Evolutionary conservation across 1,140 invertebrate genomes (phyloP).

Genomic region (Asobara japonica): DNA sequence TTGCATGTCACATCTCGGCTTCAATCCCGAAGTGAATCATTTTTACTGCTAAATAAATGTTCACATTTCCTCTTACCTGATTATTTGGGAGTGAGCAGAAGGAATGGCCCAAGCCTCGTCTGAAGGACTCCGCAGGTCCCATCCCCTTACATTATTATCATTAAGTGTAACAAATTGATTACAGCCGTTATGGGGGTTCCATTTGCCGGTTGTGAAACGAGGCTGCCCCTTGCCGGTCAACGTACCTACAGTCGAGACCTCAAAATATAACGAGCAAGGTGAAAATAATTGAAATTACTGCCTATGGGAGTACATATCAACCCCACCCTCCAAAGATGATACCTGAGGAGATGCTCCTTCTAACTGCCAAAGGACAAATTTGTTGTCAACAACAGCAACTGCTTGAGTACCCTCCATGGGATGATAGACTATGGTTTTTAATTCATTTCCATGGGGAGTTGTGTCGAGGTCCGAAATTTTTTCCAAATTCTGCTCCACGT

Average conservation of each 20-base stretch:
- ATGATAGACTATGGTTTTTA: constrained; percentile 86
- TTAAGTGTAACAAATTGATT: constrained; percentile 85
- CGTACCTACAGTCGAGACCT: constrained; percentile 60
- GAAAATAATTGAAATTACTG: not conserved
- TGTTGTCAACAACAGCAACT: constrained; percentile 79
- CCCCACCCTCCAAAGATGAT: not conserved
- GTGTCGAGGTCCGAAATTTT: constrained; percentile 67
- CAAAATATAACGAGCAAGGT: constrained; percentile 17
- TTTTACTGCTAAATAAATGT: constrained; percentile 1
- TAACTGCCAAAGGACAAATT: constrained; percentile 67
- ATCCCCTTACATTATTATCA: constrained; percentile 86
- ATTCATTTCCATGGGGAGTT: constrained; percentile 73
- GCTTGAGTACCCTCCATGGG: constrained; percentile 78
- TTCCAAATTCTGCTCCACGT: constrained; percentile 61
- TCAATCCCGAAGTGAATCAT: not conserved
- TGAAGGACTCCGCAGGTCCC: constrained; percentile 81
- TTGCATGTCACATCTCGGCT: not conserved
- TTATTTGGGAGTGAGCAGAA: constrained; percentile 87
- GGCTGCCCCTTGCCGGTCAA: constrained; percentile 77
- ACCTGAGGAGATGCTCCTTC: constrained; percentile 66
- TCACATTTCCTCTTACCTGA: constrained; percentile 65
- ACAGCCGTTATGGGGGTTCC: constrained; percentile 93
- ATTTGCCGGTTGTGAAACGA: constrained; percentile 85
- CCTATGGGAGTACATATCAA: not conserved
- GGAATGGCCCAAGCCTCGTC: constrained; percentile 85